Conservation (phyloP, 2,113 vertebrate genomes). For the Rattus rattus region DNA sequence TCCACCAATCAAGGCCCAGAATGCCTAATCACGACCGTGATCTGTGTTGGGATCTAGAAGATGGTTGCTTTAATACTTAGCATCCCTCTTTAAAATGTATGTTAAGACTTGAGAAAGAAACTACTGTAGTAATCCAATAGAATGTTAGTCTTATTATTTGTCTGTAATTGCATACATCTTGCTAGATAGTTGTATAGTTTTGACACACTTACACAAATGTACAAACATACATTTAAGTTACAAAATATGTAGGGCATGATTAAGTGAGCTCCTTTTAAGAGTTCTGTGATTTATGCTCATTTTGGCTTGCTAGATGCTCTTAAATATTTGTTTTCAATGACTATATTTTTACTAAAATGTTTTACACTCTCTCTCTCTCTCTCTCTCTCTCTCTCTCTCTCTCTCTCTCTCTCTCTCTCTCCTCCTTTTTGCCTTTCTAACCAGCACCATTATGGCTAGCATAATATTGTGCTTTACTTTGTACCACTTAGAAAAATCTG, state of each 20-base stretch:
- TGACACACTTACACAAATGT: neutral
- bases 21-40: neutral
- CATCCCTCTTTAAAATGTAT: neutral
- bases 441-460: neutral
- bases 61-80: neutral
- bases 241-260: neutral
- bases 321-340: conserved; percentile 26
- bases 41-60: neutral
- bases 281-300: neutral
- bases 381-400: fast-evolving
- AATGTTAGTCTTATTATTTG: neutral
- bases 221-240: neutral
- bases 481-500: neutral
- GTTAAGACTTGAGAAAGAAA: neutral
- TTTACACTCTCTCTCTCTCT: neutral
- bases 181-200: neutral
- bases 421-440: fast-evolving
- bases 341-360: neutral
- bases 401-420: neutral
- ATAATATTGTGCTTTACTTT: neutral
- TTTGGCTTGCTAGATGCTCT: neutral
- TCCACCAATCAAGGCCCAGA: neutral
- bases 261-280: neutral
- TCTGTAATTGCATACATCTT: neutral
- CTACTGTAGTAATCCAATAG: neutral